These are phyloP conservation scores for Elachura formosa DNA, from an alignment of 2,113 vertebrate species.

Conservation along the genomic window DNA sequence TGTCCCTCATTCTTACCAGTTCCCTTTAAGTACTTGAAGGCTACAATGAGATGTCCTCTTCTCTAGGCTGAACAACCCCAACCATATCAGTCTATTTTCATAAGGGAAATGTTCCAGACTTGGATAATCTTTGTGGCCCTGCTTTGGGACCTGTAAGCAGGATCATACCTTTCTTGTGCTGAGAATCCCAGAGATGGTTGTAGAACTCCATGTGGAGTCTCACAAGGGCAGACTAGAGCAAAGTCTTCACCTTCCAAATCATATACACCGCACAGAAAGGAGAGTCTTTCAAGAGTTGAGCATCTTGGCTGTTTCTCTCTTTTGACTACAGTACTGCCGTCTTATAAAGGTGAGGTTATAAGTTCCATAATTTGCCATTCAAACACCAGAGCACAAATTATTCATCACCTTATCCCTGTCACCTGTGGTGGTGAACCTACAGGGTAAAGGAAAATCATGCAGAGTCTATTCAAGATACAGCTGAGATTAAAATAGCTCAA, in stretches of 20 bases:
- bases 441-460: not conserved
- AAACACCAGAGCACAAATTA: not conserved
- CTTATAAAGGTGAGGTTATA: not conserved
- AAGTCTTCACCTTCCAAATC: not conserved
- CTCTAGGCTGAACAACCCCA: not conserved
- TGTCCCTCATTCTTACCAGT: not conserved
- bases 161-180: not conserved
- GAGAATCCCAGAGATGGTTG: not conserved
- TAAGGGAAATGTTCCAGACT: not conserved
- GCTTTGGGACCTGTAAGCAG: not conserved
- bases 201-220: not conserved
- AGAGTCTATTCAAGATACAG: not conserved
- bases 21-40: not conserved
- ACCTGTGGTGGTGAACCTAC: not conserved
- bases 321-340: not conserved
- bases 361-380: not conserved
- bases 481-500: not conserved
- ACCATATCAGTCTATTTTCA: not conserved
- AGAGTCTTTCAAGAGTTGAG: not conserved
- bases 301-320: not conserved
- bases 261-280: not conserved
- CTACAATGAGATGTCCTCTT: not conserved
- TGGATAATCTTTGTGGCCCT: not conserved
- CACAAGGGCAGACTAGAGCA: not conserved
- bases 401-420: not conserved